phyloP scores from a whole-genome alignment of 2,113 vertebrate species.

The Struthio camelus region DNA sequence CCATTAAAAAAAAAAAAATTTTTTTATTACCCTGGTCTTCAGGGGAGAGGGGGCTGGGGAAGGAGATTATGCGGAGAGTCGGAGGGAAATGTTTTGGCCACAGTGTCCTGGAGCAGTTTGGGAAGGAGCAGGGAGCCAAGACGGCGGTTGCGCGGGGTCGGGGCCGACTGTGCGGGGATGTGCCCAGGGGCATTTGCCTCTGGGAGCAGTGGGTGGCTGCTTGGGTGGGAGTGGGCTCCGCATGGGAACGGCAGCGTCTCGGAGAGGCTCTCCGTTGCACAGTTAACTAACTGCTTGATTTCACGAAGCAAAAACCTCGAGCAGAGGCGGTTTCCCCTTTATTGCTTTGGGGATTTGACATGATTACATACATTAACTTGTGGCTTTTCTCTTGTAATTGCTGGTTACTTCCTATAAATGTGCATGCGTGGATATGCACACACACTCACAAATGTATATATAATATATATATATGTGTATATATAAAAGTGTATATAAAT shows the following conservation, averaged over 20 bases:
- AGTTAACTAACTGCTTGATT: background rate
- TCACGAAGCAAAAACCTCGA: background rate
- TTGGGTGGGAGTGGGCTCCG: background rate
- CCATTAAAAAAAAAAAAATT: background rate
- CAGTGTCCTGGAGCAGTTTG: background rate
- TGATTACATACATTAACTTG: conserved; percentile 42
- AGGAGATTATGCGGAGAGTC: background rate
- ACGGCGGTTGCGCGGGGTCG: background rate
- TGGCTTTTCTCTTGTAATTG: conserved; percentile 44
- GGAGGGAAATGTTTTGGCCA: background rate
- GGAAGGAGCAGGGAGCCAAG: background rate
- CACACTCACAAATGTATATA: background rate
- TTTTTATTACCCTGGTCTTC: background rate
- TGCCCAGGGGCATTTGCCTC: background rate
- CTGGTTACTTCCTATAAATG: background rate
- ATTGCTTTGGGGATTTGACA: conserved; percentile 40
- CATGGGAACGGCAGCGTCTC: background rate
- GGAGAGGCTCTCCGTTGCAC: background rate
- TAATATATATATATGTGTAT: background rate
- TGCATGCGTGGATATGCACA: background rate
- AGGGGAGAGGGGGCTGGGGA: background rate
- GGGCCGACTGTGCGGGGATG: background rate
- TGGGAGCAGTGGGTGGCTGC: background rate
- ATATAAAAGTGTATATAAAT: background rate
- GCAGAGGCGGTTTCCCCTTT: background rate